Evolutionary conservation across 2,888 invertebrate species (phyloP).

Genomic region (Unio pictorum): DNA sequence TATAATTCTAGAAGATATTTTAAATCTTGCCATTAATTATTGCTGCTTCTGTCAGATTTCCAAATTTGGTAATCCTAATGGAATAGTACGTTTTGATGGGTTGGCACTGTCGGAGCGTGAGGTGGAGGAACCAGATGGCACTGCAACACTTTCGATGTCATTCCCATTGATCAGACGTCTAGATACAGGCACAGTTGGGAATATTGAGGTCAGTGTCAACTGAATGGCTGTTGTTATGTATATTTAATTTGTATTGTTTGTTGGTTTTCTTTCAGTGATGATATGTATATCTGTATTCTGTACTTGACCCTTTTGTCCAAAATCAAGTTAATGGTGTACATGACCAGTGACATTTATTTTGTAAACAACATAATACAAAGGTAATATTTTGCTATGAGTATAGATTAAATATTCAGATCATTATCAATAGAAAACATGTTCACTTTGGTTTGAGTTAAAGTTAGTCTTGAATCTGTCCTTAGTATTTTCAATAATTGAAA

Average conservation of each 20-base stretch:
- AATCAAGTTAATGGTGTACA: too few relatives aligned
- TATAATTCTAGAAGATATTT: neutral
- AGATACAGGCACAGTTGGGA: constrained; percentile 57
- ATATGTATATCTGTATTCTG: too few relatives aligned
- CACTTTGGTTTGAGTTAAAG: too few relatives aligned
- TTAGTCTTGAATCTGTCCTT: too few relatives aligned
- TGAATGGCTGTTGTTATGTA: constrained; percentile 1
- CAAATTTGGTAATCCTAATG: constrained; percentile 69
- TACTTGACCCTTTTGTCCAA: too few relatives aligned
- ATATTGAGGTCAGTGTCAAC: constrained; percentile 43
- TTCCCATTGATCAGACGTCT: constrained; percentile 59
- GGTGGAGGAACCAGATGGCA: constrained; percentile 60
- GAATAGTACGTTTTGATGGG: constrained; percentile 62
- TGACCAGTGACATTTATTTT: too few relatives aligned
- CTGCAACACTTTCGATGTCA: constrained; percentile 34
- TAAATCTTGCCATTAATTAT: neutral
- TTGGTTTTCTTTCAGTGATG: too few relatives aligned
- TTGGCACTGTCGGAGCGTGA: constrained; percentile 44
- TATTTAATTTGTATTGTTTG: neutral
- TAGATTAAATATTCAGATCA: too few relatives aligned
- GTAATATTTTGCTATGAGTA: too few relatives aligned
- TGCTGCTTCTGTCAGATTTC: constrained; percentile 47
- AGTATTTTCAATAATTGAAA: too few relatives aligned
- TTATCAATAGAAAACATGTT: too few relatives aligned
- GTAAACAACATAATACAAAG: too few relatives aligned